Evolutionary conservation across 1,140 invertebrate genomes (phyloP), one percentile per base, ranked within the genome.

Genomic region (Steinernema khuongi): DNA sequence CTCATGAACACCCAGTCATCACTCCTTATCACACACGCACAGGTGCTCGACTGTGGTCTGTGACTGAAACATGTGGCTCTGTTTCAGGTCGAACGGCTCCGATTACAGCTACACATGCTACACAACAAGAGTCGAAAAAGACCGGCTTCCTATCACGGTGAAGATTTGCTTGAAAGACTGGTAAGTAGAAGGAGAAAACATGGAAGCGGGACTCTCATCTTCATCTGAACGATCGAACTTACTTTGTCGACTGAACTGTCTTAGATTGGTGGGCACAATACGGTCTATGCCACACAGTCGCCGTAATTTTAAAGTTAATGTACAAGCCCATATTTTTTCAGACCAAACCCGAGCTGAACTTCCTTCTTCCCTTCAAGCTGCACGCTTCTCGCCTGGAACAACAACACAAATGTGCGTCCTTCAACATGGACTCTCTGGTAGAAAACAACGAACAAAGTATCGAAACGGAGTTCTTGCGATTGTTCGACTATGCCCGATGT

Each of bases 371-470:
- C 26, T 31, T 74, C 50, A 74, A 74, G 31, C 68, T 74, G 7
- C 73, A 74, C 66, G 73, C 50, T 14, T 74, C 73, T 18, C 28
- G 69, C n/a, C 32, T 74, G 0, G 73, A 74, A 74, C 68, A 74
- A 28, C 50, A 60, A 22, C 50, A 60, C 4, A 60, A 60, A 22
- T 60, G 50, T 22, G 50, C 50, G 2, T 17, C 33, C 1, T 17
- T 66, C 29, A 74, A 71, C 44, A 74, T 70, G 73, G 66, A 70
- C 33, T 11, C 68, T 18, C 32, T 72, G 1, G 32, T 70, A 1
- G 73, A 50, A 50, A n/a, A 14, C 7, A 72, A 22, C 30, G 68
- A 74, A 31, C 29, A 69, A 31, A 74, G 70, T 30, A 71, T 74
- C 17, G 73, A 71, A 43, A 36, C 30, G 17, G 70, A 71, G 26